Evolutionary conservation across 1,140 invertebrate genomes (phyloP).

Genomic region (Sminthurides bifidus): DNA sequence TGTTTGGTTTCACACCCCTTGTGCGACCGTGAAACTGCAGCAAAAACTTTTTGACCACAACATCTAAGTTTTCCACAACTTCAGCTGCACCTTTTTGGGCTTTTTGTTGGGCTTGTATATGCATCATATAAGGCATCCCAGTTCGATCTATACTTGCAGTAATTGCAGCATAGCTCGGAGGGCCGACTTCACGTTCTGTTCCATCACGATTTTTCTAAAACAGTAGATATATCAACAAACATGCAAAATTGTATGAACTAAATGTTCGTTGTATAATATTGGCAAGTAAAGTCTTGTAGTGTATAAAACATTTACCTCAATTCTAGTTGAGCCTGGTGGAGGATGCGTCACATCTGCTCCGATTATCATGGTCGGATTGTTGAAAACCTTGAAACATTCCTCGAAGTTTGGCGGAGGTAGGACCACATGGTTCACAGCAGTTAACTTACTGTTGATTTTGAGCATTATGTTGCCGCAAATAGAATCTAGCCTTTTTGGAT

Average conservation of each 20-base stretch:
- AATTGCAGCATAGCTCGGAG: slow-evolving; percentile 12
- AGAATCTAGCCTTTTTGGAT: slow-evolving; percentile 35
- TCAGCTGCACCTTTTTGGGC: slow-evolving; percentile 27
- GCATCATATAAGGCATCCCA: slow-evolving; percentile 24
- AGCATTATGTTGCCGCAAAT: slow-evolving; percentile 61
- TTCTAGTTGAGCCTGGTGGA: slow-evolving; percentile 41
- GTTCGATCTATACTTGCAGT: slow-evolving; percentile 14
- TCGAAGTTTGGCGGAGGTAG: not conserved
- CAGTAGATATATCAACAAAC: not conserved
- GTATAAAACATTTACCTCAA: not conserved
- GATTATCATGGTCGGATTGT: slow-evolving; percentile 50
- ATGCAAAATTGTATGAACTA: not conserved
- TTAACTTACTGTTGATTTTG: slow-evolving; percentile 75
- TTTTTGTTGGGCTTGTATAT: slow-evolving; percentile 18
- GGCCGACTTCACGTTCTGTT: not conserved
- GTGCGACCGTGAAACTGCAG: slow-evolving; percentile 25
- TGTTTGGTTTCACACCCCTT: slow-evolving; percentile 33
- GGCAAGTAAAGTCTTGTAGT: too few species aligned
- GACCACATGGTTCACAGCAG: slow-evolving; percentile 64
- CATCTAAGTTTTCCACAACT: slow-evolving; percentile 32
- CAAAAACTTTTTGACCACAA: slow-evolving; percentile 32
- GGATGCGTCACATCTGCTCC: slow-evolving; percentile 85
- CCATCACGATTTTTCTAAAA: not conserved
- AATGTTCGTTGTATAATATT: too few species aligned
- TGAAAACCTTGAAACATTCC: slow-evolving; percentile 2